phyloP scores from a whole-genome alignment of 2,888 invertebrate species.

The Erebia ligea region DNA sequence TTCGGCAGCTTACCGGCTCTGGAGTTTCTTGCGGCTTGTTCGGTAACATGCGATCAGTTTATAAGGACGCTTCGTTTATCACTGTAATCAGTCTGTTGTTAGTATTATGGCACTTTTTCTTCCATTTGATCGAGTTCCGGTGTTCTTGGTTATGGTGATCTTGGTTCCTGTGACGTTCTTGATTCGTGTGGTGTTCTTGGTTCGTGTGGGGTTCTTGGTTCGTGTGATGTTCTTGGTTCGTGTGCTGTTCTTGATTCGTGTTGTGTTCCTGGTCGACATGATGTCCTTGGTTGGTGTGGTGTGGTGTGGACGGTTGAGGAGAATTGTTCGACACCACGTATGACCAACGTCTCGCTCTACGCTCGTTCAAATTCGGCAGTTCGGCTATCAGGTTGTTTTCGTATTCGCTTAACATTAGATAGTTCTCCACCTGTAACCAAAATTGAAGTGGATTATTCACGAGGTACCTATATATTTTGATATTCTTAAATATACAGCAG shows the following conservation, averaged over 20 bases:
- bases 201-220: not conserved
- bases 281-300: not conserved
- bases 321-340: conserved; percentile 79
- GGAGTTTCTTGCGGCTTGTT: not conserved
- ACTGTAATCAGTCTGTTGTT: conserved; percentile 89
- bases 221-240: not conserved
- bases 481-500: not conserved
- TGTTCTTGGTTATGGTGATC: conserved; percentile 69
- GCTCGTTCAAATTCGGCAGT: conserved; percentile 88
- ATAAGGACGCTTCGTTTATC: conserved; percentile 89
- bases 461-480: not conserved
- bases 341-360: conserved; percentile 89
- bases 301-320: conserved; percentile 52
- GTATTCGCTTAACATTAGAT: conserved; percentile 93
- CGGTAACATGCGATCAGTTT: conserved; percentile 40
- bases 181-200: too few species aligned
- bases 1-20: not conserved
- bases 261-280: not conserved
- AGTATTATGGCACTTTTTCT: conserved; percentile 80
- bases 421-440: conserved; percentile 88
- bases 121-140: conserved; percentile 70
- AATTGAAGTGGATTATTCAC: not conserved
- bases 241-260: not conserved
- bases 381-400: conserved; percentile 93
- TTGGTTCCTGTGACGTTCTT: conserved; percentile 36